These are phyloP conservation scores for Phania funesta DNA, from an alignment of 2,888 invertebrate species.

Conservation along the genomic window DNA sequence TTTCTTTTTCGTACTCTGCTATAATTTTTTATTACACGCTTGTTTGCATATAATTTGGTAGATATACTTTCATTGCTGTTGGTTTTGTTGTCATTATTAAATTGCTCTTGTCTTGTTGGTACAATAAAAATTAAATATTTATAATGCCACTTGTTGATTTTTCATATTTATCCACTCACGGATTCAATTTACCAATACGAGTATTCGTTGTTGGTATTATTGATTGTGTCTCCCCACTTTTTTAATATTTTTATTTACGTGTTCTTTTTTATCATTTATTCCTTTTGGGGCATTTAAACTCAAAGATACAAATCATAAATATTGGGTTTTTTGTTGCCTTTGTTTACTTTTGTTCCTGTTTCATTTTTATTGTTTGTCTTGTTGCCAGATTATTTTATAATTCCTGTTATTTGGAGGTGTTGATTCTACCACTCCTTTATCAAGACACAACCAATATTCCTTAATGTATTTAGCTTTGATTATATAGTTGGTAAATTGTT, in stretches of 20 bases:
- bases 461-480: constrained; percentile 44
- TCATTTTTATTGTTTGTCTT: neutral
- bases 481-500: constrained; percentile 32
- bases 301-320: constrained; percentile 56
- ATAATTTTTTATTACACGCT: neutral
- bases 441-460: constrained; percentile 37
- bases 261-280: neutral
- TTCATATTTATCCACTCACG: constrained; percentile 30
- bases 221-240: constrained; percentile 36
- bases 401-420: constrained; percentile 67
- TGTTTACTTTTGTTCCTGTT: constrained; percentile 27
- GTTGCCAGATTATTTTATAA: constrained; percentile 58
- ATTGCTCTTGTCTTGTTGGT: constrained; percentile 61
- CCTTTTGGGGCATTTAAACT: constrained; percentile 22
- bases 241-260: neutral
- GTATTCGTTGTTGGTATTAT: constrained; percentile 34
- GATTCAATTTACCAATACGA: constrained; percentile 49
- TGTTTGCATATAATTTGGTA: constrained; percentile 11
- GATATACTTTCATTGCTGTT: constrained; percentile 25
- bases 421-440: constrained; percentile 65
- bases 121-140: constrained; percentile 62
- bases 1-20: neutral
- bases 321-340: constrained; percentile 17
- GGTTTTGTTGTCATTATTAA: constrained; percentile 29
- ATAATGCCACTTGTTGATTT: constrained; percentile 64